Evolutionary conservation across 2,797 vertebrate species (phyloP).

Genomic region (Hydrophis major): DNA sequence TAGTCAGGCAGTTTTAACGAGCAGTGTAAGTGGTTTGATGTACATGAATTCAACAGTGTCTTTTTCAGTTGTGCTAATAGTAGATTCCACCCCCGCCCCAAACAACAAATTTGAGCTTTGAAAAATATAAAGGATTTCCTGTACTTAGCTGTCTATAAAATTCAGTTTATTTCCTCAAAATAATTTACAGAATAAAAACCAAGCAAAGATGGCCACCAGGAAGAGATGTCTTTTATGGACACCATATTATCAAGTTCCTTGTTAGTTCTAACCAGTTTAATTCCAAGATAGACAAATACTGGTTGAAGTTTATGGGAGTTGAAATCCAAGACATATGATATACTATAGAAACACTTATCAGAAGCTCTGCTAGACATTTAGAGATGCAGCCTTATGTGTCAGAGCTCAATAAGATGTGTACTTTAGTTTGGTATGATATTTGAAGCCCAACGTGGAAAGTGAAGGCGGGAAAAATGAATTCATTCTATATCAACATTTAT

Average conservation of each 20-base stretch:
- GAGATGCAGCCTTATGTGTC: not conserved
- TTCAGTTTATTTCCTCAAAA: not conserved
- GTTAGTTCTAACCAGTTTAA: not conserved
- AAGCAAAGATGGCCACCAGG: not conserved
- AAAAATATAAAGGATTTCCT: not conserved
- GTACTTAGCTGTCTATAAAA: not conserved
- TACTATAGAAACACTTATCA: not conserved
- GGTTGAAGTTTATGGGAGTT: not conserved
- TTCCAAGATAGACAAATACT: not conserved
- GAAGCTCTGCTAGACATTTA: not conserved
- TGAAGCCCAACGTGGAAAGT: not conserved
- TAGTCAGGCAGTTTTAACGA: not conserved
- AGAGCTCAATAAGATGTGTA: not conserved
- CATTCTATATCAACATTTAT: not conserved
- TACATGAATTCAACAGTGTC: not conserved
- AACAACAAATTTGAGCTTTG: not conserved
- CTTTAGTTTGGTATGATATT: not conserved
- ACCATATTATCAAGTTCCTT: not conserved
- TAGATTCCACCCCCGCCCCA: not conserved
- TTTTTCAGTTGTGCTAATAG: not conserved
- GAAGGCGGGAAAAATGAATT: not conserved
- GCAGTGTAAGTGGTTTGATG: not conserved
- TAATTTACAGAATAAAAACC: not conserved
- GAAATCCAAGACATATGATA: not conserved
- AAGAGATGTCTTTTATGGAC: not conserved